A percentile compares a stretch with the other conserved stretches of the same genome.
phyloP scores from a whole-genome alignment of 2,888 invertebrate genomes.

The Linyphia triangularis region DNA sequence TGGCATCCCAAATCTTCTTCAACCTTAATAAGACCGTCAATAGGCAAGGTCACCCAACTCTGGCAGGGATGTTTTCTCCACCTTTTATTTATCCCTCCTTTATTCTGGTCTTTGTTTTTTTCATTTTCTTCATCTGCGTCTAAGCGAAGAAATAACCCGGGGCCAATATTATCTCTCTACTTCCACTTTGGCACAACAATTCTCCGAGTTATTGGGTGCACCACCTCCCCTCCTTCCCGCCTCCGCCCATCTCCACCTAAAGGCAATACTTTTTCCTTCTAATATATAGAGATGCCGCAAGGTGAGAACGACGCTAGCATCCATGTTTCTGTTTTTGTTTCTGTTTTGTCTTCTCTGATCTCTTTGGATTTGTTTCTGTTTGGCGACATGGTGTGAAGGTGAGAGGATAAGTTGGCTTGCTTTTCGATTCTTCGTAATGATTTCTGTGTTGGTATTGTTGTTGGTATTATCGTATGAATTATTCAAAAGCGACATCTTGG shows the following conservation, averaged over 20 bases:
- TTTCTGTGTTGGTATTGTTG: not conserved
- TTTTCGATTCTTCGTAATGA: not conserved
- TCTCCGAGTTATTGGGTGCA: slow-evolving; percentile 58
- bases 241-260: slow-evolving; percentile 19
- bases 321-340: slow-evolving; percentile 16
- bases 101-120: slow-evolving; percentile 62
- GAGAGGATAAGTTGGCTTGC: not conserved
- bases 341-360: slow-evolving; percentile 12
- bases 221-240: not conserved
- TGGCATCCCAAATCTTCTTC: slow-evolving; percentile 11
- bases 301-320: slow-evolving; percentile 47
- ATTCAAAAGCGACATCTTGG: not conserved
- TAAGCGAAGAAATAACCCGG: slow-evolving; percentile 70
- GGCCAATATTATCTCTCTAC: slow-evolving; percentile 66
- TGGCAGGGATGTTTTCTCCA: slow-evolving; percentile 47
- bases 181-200: slow-evolving; percentile 35
- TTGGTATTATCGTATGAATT: slow-evolving; percentile 15
- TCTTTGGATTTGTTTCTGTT: not conserved
- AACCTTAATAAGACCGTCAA: slow-evolving; percentile 46
- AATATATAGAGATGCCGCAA: slow-evolving; percentile 31
- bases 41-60: slow-evolving; percentile 56
- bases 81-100: slow-evolving; percentile 45
- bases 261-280: slow-evolving; percentile 23
- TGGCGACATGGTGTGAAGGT: not conserved
- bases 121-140: slow-evolving; percentile 45